Base-by-base conservation (phyloP, 2,888 invertebrate genomes). In the Mimas tiliae region DNA sequence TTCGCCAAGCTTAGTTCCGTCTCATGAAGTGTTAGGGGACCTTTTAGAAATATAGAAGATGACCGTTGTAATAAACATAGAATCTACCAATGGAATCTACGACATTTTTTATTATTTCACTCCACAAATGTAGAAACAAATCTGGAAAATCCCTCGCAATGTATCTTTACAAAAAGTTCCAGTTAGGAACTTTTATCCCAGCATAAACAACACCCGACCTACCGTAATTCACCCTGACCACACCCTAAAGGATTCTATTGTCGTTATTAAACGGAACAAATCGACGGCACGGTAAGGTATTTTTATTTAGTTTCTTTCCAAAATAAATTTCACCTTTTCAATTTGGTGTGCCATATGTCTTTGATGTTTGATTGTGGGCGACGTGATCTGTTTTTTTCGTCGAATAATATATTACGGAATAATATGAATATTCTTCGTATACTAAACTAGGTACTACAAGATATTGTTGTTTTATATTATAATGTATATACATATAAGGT, bases 211-310 rank as follows among this genome's bases (percentile, higher is more conserved):
- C 70, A 75, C 71, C 73, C 19, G 67, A n/a, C 70, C 62, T 19
- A 65, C 66, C 79, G 71, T 77, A 71, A 71, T 69, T 73, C 72
- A 81, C 78, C 66, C 70, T 74, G 73, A 68, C 74, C 82, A 68
- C 77, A 79, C 70, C 79, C 80, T 77, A 76, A 79, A 75, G 72
- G 74, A 74, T 81, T 74, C 79, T 77, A 80, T 80, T 75, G 80
- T 77, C 82, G 78, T 78, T 83, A 68, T 64, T 69, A 70, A 72
- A 68, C 74, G 74, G 74, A 81, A 86, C 82, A 83, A 84, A 86
- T 84, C 81, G 83, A 79, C 79, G 69, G 74, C 72, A 74, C 77
- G 80, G 75, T 72, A 74, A 63, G 84, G 83, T 80, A 88, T 83
- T 81, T 83, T 81, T 83, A 82, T 84, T 82, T 80, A 80, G 80